phyloP scores from a whole-genome alignment of 2,888 invertebrate species.

The Caenorhabditis parvicauda region DNA sequence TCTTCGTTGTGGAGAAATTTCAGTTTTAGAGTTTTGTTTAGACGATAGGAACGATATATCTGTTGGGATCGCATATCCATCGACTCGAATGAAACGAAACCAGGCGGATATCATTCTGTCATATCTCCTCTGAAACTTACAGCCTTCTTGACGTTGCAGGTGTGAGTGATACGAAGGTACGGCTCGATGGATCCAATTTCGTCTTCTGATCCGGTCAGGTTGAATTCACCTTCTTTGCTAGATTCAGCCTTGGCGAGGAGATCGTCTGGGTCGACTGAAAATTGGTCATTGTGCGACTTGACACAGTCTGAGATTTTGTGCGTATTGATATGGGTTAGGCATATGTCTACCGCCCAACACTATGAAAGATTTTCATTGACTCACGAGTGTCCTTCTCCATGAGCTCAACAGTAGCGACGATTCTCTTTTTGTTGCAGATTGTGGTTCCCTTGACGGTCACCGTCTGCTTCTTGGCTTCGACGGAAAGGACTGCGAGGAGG shows the following conservation, averaged over 20 bases:
- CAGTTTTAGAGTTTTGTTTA: no score
- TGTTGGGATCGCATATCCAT: no score
- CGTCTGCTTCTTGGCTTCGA: slow-evolving; percentile 23
- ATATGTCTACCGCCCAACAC: no score
- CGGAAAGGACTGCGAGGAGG: slow-evolving; percentile 12
- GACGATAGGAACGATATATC: no score
- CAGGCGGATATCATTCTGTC: no score
- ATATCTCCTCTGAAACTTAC: not conserved
- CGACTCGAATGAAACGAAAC: no score
- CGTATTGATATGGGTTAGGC: no score
- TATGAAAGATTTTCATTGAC: no score
- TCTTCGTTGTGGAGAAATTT: no score
- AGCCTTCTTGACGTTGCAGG: slow-evolving; percentile 27
- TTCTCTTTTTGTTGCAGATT: slow-evolving; percentile 29
- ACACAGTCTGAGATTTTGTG: no score
- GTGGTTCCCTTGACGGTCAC: slow-evolving; percentile 28
- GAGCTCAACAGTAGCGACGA: slow-evolving; percentile 16
- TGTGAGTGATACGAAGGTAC: slow-evolving; percentile 25
- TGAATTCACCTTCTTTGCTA: slow-evolving; percentile 28
- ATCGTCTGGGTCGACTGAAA: slow-evolving; percentile 29
- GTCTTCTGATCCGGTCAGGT: slow-evolving; percentile 15
- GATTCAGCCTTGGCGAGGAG: slow-evolving; percentile 11
- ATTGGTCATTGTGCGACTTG: not conserved
- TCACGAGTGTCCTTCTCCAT: slow-evolving; percentile 28
- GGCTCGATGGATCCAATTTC: slow-evolving; percentile 26